Percentiles rank a stretch among this genome's conserved stretches.
These are phyloP conservation scores for Lasaia peninsularis DNA, from an alignment of 1,140 invertebrate species.

Conservation along the genomic window DNA sequence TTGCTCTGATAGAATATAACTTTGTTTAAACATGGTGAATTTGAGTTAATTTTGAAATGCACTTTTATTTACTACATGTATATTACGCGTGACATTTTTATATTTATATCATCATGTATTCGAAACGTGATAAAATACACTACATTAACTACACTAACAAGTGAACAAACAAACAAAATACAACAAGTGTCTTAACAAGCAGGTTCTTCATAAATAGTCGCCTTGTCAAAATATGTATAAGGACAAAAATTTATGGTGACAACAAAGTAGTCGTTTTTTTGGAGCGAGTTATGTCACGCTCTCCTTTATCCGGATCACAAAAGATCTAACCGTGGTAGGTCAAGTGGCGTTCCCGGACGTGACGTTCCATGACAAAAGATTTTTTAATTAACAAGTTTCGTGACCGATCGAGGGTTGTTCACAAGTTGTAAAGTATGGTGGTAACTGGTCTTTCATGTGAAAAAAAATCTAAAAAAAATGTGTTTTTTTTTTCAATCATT, in stretches of 20 bases:
- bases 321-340: constrained; percentile 27
- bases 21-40: too few species aligned
- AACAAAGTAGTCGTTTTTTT: constrained; percentile 8
- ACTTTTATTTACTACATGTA: too few species aligned
- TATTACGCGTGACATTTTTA: too few species aligned
- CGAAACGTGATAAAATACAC: neutral
- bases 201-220: neutral
- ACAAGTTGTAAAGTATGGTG: neutral
- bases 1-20: too few species aligned
- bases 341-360: constrained; percentile 32
- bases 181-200: neutral
- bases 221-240: neutral
- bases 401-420: constrained; percentile 17
- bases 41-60: too few species aligned
- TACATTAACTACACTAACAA: neutral
- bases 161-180: neutral
- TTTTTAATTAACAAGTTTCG: constrained; percentile 37
- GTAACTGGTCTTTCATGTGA: neutral
- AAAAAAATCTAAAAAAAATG: neutral
- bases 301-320: constrained; percentile 26
- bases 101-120: too few species aligned
- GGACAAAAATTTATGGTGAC: neutral
- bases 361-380: constrained; percentile 44
- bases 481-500: neutral
- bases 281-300: constrained; percentile 18